Evolutionary conservation across 2,113 vertebrate genomes (phyloP), one percentile per base, ranked within the genome.

Genomic region (Hassar affinis): DNA sequence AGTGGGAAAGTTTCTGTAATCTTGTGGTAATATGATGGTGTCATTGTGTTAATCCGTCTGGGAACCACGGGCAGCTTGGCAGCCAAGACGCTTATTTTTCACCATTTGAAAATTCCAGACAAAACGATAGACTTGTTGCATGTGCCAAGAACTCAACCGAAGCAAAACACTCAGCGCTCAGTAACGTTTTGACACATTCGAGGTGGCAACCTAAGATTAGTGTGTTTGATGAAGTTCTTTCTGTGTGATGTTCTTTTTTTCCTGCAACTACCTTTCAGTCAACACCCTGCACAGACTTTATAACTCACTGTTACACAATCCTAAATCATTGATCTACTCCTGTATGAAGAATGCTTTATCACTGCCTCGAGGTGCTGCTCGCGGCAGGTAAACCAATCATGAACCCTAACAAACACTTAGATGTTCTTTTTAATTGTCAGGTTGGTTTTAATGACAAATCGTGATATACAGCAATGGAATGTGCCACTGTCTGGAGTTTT

Each of bases 21-120:
- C 77, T 78, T 83, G 83, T 57, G 85, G 86, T 75, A 52, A 38
- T 87, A 86, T 78, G 79, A 83, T 85, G 79, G 78, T 81, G 85
- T 87, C 51, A 81, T 83, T 85, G 74, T 84, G 85, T 84, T 85
- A 81, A 85, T 88, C 81, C 62, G 83, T 77, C 80, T 68, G 66
- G 74, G 66, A 82, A 79, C 80, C 84, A 68, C 79, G 59, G 49
- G 85, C 57, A 35, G 80, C 84, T 86, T 88, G 72, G 82, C 84
- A 49, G 59, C 49, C 66, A 72, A 78, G 75, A 83, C 33, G 10
- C 35, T 83, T 74, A 81, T 84, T 86, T 84, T 86, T 85, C 83
- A 51, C 77, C 71, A 38, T 85, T 79, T 79, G 35, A 80, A 83
- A 86, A 84, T 77, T 87, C 83, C 86, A 90, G 88, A 88, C 87